These are phyloP conservation scores for Echinometra lucunter DNA, from an alignment of 53 echinoderm and acorn worm genomes.

Conservation along the genomic window DNA sequence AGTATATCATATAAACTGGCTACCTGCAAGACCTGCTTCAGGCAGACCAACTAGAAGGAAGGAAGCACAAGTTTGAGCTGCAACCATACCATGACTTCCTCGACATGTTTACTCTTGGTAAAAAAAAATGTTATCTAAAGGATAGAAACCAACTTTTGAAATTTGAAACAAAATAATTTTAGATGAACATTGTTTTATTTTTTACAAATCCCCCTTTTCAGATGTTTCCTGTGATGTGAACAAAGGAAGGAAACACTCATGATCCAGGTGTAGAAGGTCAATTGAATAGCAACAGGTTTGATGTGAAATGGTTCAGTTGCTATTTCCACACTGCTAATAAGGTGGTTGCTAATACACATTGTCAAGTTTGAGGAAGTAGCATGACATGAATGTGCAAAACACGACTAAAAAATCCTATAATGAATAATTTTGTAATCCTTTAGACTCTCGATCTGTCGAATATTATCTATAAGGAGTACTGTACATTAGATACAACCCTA, in stretches of 20 bases:
- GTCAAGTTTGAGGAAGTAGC: background rate
- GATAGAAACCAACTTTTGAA: background rate
- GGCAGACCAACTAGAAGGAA: background rate
- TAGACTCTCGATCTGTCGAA: too few species aligned
- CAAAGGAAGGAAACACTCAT: conserved; percentile 32
- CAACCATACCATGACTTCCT: background rate
- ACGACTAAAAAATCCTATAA: background rate
- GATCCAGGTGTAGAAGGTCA: background rate
- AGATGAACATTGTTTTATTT: background rate
- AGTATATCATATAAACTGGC: too few species aligned
- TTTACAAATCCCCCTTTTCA: background rate
- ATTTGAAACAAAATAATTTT: background rate
- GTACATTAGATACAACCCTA: too few species aligned
- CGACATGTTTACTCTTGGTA: background rate
- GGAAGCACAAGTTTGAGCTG: background rate
- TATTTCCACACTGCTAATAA: background rate
- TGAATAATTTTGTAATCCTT: background rate
- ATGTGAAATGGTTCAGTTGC: background rate
- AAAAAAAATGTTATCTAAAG: background rate
- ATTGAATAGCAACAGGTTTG: background rate
- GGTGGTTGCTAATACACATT: conserved; percentile 3
- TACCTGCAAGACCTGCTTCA: too few species aligned
- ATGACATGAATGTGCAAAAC: background rate
- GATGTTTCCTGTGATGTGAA: conserved; percentile 4
- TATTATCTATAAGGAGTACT: too few species aligned